phyloP scores from a whole-genome alignment of 2,888 invertebrate genomes.

The Capitulum mitella region DNA sequence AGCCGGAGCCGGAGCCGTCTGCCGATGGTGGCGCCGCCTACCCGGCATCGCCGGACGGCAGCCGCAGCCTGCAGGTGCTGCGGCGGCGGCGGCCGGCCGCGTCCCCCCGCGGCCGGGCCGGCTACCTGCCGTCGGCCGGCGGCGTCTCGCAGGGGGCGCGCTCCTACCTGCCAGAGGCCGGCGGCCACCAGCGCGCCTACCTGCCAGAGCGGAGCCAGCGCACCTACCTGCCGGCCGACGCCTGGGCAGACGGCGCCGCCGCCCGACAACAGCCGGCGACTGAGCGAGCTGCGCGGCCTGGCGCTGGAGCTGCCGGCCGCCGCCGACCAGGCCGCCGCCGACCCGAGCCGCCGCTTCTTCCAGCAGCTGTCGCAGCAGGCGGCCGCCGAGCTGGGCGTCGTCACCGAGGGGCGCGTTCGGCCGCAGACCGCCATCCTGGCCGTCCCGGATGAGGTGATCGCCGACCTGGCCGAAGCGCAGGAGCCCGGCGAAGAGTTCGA shows the following conservation, averaged over 20 bases:
- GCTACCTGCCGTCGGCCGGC: background rate
- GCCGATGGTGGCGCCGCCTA: constrained; percentile 26
- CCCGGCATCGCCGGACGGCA: constrained; percentile 27
- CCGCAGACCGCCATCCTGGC: background rate
- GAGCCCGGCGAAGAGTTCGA: background rate
- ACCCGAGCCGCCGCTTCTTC: background rate
- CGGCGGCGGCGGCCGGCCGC: constrained; percentile 42
- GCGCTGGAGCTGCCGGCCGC: background rate
- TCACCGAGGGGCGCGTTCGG: background rate
- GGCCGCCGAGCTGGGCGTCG: background rate
- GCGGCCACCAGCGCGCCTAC: background rate
- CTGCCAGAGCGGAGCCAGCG: background rate
- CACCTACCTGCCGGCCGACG: background rate
- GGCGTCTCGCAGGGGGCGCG: background rate
- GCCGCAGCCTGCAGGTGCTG: constrained; percentile 36
- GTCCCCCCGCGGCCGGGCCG: background rate
- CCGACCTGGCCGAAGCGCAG: background rate
- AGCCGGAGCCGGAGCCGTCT: background rate
- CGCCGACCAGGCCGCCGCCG: background rate
- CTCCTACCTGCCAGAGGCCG: background rate
- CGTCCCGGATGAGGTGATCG: background rate
- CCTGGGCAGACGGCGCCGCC: background rate
- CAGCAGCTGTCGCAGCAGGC: background rate
- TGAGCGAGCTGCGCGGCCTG: background rate
- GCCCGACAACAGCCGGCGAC: background rate